A percentile compares a stretch with the other conserved stretches of the same genome.
Conservation (phyloP, 2,797 vertebrate species). For the Enteromius paludinosus region DNA sequence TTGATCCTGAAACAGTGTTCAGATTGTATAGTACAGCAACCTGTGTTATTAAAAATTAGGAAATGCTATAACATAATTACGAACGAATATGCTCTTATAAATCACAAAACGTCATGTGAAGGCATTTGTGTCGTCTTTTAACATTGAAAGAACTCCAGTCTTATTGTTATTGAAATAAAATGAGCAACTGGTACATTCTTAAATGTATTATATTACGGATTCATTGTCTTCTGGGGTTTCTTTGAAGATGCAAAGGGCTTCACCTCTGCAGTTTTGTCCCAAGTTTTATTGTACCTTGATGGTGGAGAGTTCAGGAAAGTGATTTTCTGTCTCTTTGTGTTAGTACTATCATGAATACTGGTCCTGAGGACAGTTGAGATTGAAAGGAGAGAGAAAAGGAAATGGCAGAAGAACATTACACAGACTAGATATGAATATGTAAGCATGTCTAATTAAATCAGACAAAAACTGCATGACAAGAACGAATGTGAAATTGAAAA, state of each 20-base stretch:
- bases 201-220: not conserved
- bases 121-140: not conserved
- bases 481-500: not conserved
- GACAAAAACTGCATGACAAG: not conserved
- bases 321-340: not conserved
- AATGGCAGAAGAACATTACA: not conserved
- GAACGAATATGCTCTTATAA: not conserved
- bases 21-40: not conserved
- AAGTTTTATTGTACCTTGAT: not conserved
- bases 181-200: not conserved
- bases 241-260: not conserved
- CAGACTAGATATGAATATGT: not conserved
- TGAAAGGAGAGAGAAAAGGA: not conserved
- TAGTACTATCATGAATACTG: not conserved
- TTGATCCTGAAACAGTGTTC: not conserved
- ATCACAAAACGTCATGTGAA: not conserved
- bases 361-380: conserved; percentile 7
- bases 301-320: not conserved
- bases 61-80: not conserved
- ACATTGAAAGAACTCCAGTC: not conserved
- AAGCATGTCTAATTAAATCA: not conserved
- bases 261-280: not conserved
- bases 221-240: not conserved
- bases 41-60: not conserved
- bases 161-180: not conserved